Evolutionary conservation across 2,888 invertebrate genomes (phyloP), one percentile per base, ranked within the genome.

Genomic region (Eupsilia transversa): DNA sequence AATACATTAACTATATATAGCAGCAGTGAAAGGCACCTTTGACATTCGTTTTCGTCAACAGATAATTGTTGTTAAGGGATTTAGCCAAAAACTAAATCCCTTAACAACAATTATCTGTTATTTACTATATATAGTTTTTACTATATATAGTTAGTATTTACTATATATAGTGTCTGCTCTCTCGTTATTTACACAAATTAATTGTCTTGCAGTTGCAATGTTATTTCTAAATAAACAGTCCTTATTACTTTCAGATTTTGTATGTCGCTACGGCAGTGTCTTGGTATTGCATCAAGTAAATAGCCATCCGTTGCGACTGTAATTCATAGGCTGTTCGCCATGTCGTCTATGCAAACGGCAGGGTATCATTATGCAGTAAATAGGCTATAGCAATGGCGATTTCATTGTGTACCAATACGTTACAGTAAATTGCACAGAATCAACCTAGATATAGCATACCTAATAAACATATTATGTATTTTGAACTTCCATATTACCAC

Each of bases 351-450:
- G 38, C 46, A 65, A 59, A 35, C 23, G 59, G 10, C 30, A 64
- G 23, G 6, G 59, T 73, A 65, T 60, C 27, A 80, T 80, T 77
- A 59, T 60, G 30, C 52, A 12, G 73, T 57, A 77, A 79, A 72
- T 72, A 80, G 49, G n/a, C 35, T 52, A 61, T 7, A n/a, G 27
- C 5, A 41, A 77, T 80, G 61, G 73, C 61, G 56, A 30, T 80
- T 56, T 56, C 33, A 63, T 79, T 79, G 61, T 71, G n/a, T n/a
- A 38, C 38, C 38, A 9, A 38, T 38, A 30, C 7, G 52, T 54
- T 70, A 61, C 79, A 38, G 54, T 38, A 17, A 3, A 6, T 38
- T 54, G 17, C n/a, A 33, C 27, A 38, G 79, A 72, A 23, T 61
- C 2, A 56, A 41, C 12, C 12, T 10, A 30, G 7, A 46, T 12